Evolutionary conservation across 2,888 invertebrate genomes (phyloP).

Genomic region (Drosophila lutescens): DNA sequence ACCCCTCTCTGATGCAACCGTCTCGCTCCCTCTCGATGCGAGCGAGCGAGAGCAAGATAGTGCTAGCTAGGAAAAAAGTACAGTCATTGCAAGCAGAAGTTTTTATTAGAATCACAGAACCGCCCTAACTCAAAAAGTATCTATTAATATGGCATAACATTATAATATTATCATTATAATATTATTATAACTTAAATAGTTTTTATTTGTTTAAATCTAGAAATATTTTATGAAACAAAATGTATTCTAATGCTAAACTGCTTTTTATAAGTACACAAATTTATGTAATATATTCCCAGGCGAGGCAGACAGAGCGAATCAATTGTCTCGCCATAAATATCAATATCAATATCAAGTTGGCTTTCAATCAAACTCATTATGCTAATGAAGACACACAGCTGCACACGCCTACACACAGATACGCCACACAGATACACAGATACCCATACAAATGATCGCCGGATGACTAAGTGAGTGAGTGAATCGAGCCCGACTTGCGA

Average conservation of each 20-base stretch:
- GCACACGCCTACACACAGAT: slow-evolving; percentile 54
- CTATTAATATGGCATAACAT: no score
- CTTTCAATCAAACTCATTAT: slow-evolving; percentile 75
- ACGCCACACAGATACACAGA: slow-evolving; percentile 26
- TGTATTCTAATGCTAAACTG: no score
- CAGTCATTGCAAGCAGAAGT: slow-evolving; percentile 12
- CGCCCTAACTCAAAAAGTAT: neutral
- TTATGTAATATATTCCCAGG: slow-evolving; percentile 9
- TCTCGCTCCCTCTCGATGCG: neutral
- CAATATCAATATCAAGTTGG: slow-evolving; percentile 67
- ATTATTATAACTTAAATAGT: no score
- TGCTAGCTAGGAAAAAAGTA: neutral
- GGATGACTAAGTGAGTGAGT: slow-evolving; percentile 54
- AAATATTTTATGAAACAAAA: no score
- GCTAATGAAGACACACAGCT: slow-evolving; percentile 70
- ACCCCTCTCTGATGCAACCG: slow-evolving; percentile 11
- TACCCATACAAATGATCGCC: slow-evolving; percentile 1
- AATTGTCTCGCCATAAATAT: slow-evolving; percentile 44
- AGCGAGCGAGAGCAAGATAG: neutral
- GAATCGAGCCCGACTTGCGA: slow-evolving; percentile 49
- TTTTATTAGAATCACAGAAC: neutral
- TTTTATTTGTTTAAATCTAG: no score
- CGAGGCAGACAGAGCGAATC: slow-evolving; percentile 28
- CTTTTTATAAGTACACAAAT: neutral
- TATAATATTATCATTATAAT: no score